phyloP scores from a whole-genome alignment of 2,888 invertebrate species.

The Myathropa florea region DNA sequence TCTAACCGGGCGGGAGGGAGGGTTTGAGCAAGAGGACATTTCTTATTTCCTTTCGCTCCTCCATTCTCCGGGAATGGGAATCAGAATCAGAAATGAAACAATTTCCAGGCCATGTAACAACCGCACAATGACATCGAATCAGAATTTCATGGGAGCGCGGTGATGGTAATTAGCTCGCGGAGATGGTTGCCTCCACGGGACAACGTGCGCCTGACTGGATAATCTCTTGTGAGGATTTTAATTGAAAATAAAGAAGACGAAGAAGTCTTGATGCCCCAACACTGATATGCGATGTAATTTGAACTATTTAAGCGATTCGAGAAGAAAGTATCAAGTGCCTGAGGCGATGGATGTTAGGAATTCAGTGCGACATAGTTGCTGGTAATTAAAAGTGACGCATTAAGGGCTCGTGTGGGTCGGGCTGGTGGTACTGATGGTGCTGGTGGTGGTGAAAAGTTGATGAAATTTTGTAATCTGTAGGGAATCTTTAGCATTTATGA shows the following conservation, averaged over 20 bases:
- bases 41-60: conserved; percentile 3
- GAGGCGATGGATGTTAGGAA: conserved; percentile 66
- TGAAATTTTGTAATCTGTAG: background rate
- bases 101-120: conserved; percentile 56
- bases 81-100: conserved; percentile 36
- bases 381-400: conserved; percentile 55
- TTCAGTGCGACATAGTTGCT: conserved; percentile 40
- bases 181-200: conserved; percentile 2
- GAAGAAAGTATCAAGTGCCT: conserved; percentile 52
- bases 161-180: conserved; percentile 54
- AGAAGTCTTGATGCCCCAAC: background rate
- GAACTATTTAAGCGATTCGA: conserved; percentile 49
- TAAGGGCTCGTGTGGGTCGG: background rate
- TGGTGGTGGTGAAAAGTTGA: background rate
- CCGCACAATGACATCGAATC: conserved; percentile 57
- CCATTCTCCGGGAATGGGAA: background rate
- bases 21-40: background rate
- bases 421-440: too few species aligned
- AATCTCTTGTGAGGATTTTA: conserved; percentile 53
- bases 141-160: conserved; percentile 25
- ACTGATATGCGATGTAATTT: conserved; percentile 36
- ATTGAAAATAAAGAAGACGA: conserved; percentile 33
- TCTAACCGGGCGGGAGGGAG: background rate
- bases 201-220: conserved; percentile 15
- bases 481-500: background rate